Evolutionary conservation across 2,797 vertebrate species (phyloP).

Genomic region (Smutsia temminckii): DNA sequence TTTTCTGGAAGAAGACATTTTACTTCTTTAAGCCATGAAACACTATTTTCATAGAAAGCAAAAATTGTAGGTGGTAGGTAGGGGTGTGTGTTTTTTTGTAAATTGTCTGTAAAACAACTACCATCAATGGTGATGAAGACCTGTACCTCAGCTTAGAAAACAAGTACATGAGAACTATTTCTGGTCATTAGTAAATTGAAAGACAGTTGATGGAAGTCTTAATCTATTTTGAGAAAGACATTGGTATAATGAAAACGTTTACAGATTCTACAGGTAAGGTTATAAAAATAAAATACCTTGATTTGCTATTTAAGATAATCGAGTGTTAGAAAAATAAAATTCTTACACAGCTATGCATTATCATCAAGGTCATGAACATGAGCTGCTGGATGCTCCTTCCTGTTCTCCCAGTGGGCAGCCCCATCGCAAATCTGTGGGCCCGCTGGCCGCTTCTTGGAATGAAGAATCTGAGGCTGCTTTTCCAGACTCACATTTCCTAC

Average conservation of each 20-base stretch:
- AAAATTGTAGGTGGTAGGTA: neutral
- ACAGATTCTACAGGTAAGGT: neutral
- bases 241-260: neutral
- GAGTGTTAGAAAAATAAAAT: neutral
- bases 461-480: neutral
- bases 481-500: neutral
- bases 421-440: rapidly evolving
- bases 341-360: neutral
- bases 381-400: no score
- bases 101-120: neutral
- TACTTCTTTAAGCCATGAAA: neutral
- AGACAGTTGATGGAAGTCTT: neutral
- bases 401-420: neutral
- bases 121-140: neutral
- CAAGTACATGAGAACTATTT: neutral
- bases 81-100: neutral
- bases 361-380: neutral
- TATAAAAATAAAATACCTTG: neutral
- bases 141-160: neutral
- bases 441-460: neutral
- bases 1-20: neutral
- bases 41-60: slow-evolving; percentile 15
- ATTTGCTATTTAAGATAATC: neutral
- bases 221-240: neutral
- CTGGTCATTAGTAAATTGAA: neutral